Base-by-base conservation (phyloP, 2,113 vertebrate species). In the Dascyllus trimaculatus region DNA sequence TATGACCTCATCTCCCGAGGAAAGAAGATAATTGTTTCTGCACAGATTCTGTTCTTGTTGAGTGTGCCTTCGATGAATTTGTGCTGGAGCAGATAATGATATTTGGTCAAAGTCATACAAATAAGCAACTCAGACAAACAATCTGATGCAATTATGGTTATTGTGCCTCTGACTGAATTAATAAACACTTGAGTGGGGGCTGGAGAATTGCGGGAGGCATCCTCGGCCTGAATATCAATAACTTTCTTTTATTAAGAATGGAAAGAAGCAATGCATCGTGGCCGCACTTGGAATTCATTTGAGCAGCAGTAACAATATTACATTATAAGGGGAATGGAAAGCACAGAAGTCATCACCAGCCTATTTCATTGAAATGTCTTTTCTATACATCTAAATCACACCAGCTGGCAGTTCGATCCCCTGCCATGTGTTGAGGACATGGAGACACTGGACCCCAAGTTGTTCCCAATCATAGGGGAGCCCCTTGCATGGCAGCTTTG, bases 121-220 rank as follows among this genome's bases (percentile, higher is more conserved):
- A 85, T 74, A 78, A 79, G 65, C 68, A 79, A 73, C 43, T 64
- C 64, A 71, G 83, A 63, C 21, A 82, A 88, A 77, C 82, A 75
- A 89, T 85, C 70, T 46, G 72, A 91, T 76, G 83, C 69, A 82
- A 82, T 89, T 89, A 76, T 70, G 59, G 81, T 83, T 86, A 87
- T 80, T 84, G 84, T 73, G 87, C 57, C 71, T 78, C 26, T 46
- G 62, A 67, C 68, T 63, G 75, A 69, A 88, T 75, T 74, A 78
- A 80, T 86, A 75, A 83, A 1, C 70, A 75, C 67, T 80, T 69
- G 13, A 75, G 63, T 32, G 59, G 60, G 25, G 21, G 14, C 38
- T 48, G 53, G 54, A 63, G 68, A 64, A 57, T 26, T 64, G 25
- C 38, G 11, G 13, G 21, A 71, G 13, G 19, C 48, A 13, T 25